Conservation (phyloP, 2,113 vertebrate genomes). For the Pleuronectes platessa region DNA sequence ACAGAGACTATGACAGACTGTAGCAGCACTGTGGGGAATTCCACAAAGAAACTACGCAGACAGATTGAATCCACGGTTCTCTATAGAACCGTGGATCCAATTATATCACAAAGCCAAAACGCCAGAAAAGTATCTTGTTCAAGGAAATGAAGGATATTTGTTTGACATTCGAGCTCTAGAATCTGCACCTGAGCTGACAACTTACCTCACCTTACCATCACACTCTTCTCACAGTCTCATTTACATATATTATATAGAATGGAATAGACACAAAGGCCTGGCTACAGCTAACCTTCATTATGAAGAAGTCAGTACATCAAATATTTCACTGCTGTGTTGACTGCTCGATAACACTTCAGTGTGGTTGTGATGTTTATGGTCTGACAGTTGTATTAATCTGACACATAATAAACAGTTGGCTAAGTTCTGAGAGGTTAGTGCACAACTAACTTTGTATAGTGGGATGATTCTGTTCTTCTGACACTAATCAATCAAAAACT, state of each 20-base stretch:
- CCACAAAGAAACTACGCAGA: too few species aligned
- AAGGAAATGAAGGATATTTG: background rate
- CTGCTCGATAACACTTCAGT: background rate
- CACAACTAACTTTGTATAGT: background rate
- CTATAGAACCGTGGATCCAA: background rate
- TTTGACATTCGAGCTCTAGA: background rate
- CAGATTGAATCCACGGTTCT: background rate
- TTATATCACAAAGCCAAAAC: background rate
- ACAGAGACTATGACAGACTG: too few species aligned
- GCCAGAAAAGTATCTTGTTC: background rate
- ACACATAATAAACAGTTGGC: background rate
- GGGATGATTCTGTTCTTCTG: background rate
- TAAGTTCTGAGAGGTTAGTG: background rate
- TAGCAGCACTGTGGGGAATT: too few species aligned
- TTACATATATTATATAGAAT: too few species aligned
- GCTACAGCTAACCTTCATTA: too few species aligned
- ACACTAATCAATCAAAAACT: background rate
- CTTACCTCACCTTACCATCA: background rate
- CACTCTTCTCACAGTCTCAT: background rate
- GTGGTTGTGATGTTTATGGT: background rate
- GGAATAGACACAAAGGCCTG: too few species aligned
- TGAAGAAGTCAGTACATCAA: too few species aligned
- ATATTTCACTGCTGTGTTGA: background rate
- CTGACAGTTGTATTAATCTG: background rate
- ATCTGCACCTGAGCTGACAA: background rate